These are phyloP conservation scores for Schmidtea mediterranea DNA, from an alignment of 1,140 invertebrate species.

Conservation along the genomic window DNA sequence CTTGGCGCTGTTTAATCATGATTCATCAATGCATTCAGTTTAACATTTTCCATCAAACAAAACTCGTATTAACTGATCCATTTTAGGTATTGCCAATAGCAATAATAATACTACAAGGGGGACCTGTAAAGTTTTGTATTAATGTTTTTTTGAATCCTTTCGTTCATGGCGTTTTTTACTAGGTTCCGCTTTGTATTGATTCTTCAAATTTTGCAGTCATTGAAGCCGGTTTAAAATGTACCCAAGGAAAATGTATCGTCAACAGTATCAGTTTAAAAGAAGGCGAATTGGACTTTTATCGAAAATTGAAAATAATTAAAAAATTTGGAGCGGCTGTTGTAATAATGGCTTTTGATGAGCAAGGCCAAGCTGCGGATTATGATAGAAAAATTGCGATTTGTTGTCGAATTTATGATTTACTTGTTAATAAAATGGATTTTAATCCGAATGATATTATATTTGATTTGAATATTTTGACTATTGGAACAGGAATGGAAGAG, in stretches of 20 bases:
- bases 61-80: no score
- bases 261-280: slow-evolving; percentile 37
- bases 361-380: slow-evolving; percentile 32
- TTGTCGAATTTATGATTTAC: slow-evolving; percentile 30
- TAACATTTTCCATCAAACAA: no score
- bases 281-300: slow-evolving; percentile 33
- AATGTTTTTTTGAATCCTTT: no score
- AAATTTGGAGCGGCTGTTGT: slow-evolving; percentile 36
- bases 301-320: slow-evolving; percentile 27
- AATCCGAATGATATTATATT: slow-evolving; percentile 36
- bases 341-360: slow-evolving; percentile 28
- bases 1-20: no score
- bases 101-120: no score
- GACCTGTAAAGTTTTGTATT: no score
- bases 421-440: slow-evolving; percentile 31
- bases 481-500: slow-evolving; percentile 39
- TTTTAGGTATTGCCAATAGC: no score
- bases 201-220: slow-evolving; percentile 35
- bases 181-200: slow-evolving; percentile 36
- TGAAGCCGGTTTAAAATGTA: slow-evolving; percentile 35
- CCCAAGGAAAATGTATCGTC: slow-evolving; percentile 36
- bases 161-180: slow-evolving; percentile 6
- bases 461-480: no score
- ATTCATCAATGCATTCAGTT: not conserved
- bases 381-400: slow-evolving; percentile 34